phyloP scores from a whole-genome alignment of 2,888 invertebrate genomes.

The Microctonus hyperodae region DNA sequence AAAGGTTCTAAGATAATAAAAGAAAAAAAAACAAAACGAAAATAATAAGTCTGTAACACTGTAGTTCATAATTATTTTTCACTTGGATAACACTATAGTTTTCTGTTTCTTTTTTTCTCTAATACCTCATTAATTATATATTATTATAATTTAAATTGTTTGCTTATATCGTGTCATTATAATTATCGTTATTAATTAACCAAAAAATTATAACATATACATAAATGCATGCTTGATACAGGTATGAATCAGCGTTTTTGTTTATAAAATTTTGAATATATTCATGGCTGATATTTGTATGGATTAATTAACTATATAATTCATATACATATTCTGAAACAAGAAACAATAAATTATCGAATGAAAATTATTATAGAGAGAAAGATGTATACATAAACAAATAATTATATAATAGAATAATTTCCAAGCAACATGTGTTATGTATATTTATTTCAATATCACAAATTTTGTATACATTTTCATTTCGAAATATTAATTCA shows the following conservation, averaged over 20 bases:
- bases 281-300: neutral
- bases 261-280: no score
- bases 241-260: no score
- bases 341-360: no score
- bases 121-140: neutral
- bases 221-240: neutral
- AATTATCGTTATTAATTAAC: no score
- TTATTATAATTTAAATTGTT: neutral
- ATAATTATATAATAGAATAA: neutral
- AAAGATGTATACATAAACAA: neutral
- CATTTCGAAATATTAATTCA: neutral
- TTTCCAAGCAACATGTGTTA: neutral
- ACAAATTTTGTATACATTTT: neutral
- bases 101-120: neutral
- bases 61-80: slow-evolving; percentile 17
- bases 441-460: neutral
- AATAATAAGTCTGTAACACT: slow-evolving; percentile 4
- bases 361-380: no score
- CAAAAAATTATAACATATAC: neutral
- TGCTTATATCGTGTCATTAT: neutral
- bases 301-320: neutral
- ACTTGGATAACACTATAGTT: no score
- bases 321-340: no score
- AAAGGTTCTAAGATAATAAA: slow-evolving; percentile 46
- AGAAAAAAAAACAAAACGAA: slow-evolving; percentile 28